Base-by-base conservation (phyloP, 1,140 invertebrate genomes). In the Periplaneta americana region DNA sequence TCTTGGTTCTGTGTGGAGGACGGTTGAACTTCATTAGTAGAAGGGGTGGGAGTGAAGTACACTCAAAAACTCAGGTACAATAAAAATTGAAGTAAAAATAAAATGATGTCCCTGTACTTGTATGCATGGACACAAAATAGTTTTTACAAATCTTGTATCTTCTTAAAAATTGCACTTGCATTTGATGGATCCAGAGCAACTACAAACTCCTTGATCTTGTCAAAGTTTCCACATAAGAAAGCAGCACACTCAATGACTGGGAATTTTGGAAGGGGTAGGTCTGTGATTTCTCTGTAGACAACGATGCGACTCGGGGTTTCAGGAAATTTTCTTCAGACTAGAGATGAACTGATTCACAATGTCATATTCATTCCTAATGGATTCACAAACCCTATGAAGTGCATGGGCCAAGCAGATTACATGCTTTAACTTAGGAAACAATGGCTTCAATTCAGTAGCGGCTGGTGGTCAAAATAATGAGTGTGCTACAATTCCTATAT, bases 341-440 rank as follows among this genome's bases (percentile, higher is more conserved):
- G 75, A 75, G 28, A 75, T 75, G 75, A 75, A 75, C 28, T 75
- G 13, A 31, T 75, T 75, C 28, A 31, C 75, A 31, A 75, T 75
- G 75, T 75, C 32, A 31, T 75, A 75, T 75, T 75, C 75, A 75
- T 75, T 75, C 32, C 75, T 28, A 15, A 75, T 75, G 28, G 75
- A 75, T 75, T 75, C 75, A 75, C 75, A 33, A 75, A 75, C 75
- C 75, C 75, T n/a, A n/a, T n/a, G n/a, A n/a, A n/a, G n/a, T n/a
- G n/a, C n/a, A n/a, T n/a, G n/a, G n/a, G n/a, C n/a, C 28, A n/a
- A n/a, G n/a, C n/a, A n/a, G n/a, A n/a, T n/a, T n/a, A n/a, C n/a
- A n/a, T n/a, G n/a, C n/a, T n/a, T n/a, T n/a, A n/a, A n/a, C n/a
- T n/a, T n/a, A n/a, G n/a, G n/a, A n/a, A n/a, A n/a, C n/a, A n/a